Conservation (phyloP, 2,113 vertebrate genomes). For the Leucosticte australis region DNA sequence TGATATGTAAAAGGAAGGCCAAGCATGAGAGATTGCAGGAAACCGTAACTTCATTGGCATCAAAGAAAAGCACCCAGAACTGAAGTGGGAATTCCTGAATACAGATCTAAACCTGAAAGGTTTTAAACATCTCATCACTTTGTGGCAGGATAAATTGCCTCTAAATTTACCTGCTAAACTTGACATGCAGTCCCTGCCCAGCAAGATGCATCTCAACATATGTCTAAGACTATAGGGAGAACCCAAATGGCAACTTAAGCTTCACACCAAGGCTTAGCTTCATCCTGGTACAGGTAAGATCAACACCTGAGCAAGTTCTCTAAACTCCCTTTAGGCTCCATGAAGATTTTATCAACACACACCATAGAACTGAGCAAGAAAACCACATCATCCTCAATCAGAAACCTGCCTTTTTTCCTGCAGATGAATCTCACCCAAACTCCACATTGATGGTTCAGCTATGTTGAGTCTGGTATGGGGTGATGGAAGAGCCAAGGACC, state of each 20-base stretch:
- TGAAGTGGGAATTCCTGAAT: background rate
- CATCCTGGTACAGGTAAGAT: background rate
- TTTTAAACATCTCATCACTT: background rate
- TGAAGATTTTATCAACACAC: background rate
- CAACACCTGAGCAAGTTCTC: background rate
- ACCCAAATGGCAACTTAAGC: background rate
- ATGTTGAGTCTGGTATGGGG: rapidly evolving
- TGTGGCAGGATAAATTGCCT: background rate
- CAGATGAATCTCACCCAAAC: background rate
- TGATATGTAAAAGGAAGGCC: background rate
- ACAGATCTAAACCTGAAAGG: background rate
- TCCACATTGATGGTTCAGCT: background rate
- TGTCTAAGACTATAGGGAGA: background rate
- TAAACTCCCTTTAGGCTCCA: background rate
- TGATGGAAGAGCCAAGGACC: background rate
- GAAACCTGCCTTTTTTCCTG: background rate
- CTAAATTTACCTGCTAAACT: background rate
- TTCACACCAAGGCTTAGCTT: background rate
- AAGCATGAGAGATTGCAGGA: background rate
- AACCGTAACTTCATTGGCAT: background rate
- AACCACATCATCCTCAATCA: background rate
- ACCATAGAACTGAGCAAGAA: background rate
- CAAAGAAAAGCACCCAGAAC: background rate
- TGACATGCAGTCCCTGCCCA: background rate
- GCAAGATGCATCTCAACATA: background rate